Evolutionary conservation across 2,113 vertebrate genomes (phyloP).

Genomic region (Saiga tatarica): DNA sequence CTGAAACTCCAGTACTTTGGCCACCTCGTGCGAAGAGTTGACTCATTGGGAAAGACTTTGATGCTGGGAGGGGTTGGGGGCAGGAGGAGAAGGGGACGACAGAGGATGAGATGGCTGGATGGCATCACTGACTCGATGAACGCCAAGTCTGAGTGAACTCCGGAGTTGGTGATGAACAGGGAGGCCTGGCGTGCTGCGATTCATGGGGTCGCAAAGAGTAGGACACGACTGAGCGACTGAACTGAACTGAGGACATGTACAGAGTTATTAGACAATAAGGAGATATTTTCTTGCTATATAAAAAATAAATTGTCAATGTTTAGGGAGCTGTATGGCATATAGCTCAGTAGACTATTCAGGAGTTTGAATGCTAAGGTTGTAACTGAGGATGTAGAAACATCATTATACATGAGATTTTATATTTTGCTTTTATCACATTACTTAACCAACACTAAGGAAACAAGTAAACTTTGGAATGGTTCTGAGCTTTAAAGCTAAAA

Average conservation of each 20-base stretch:
- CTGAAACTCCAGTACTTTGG: too few species aligned
- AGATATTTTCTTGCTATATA: constrained; percentile 30
- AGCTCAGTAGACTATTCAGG: neutral
- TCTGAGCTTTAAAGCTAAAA: constrained; percentile 43
- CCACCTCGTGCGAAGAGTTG: too few species aligned
- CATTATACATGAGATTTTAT: neutral
- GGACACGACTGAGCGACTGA: too few species aligned
- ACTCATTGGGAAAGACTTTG: too few species aligned
- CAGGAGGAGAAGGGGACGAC: too few species aligned
- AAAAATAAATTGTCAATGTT: neutral
- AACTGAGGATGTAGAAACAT: neutral
- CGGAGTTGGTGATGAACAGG: too few species aligned
- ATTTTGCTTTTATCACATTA: neutral
- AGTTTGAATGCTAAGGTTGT: constrained; percentile 5
- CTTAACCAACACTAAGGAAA: neutral
- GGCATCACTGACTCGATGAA: too few species aligned
- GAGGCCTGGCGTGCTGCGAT: too few species aligned
- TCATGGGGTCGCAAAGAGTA: too few species aligned
- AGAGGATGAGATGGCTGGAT: too few species aligned
- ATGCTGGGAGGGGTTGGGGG: too few species aligned
- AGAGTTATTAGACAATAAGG: neutral
- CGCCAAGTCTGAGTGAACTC: too few species aligned
- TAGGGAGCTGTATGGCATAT: neutral
- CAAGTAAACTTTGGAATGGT: neutral
- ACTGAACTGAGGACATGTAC: neutral